These are phyloP conservation scores for Orthosia gothica DNA, from an alignment of 2,888 invertebrate species.

Conservation along the genomic window DNA sequence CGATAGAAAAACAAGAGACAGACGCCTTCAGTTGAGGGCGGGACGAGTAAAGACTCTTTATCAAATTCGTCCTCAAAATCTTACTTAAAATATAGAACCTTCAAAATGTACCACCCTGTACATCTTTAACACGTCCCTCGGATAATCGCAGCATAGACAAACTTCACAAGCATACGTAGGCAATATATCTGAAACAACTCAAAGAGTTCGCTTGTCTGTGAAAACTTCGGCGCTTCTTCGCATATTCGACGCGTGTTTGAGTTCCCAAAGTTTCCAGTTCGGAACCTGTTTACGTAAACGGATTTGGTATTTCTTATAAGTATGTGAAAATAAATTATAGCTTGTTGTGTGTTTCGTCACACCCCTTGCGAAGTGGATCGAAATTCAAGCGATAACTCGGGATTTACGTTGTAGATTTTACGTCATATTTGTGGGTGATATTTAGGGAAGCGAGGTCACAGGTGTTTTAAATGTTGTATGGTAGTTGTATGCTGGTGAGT, in stretches of 20 bases:
- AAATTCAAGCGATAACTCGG: conserved; percentile 15
- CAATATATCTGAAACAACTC: conserved; percentile 54
- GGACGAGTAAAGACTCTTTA: no score
- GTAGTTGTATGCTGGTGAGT: not conserved
- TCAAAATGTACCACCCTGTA: conserved; percentile 43
- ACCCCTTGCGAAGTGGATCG: conserved; percentile 1
- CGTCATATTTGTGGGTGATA: not conserved
- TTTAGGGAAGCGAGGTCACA: not conserved
- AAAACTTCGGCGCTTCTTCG: conserved; percentile 58
- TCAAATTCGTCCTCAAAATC: not conserved
- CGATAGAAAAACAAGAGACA: no score
- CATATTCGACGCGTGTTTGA: conserved; percentile 61
- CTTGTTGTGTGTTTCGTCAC: conserved; percentile 32
- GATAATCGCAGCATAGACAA: conserved; percentile 55
- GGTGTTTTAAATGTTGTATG: not conserved
- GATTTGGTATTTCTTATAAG: conserved; percentile 60
- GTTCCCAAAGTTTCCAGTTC: conserved; percentile 52
- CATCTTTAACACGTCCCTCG: conserved; percentile 43
- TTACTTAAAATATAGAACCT: not conserved
- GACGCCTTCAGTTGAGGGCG: no score
- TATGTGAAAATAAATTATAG: conserved; percentile 40
- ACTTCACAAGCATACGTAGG: conserved; percentile 45
- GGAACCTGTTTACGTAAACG: conserved; percentile 60
- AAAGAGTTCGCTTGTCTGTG: conserved; percentile 55
- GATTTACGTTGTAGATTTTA: not conserved